Evolutionary conservation across 2,888 invertebrate species (phyloP).

Genomic region (Helobdella robusta): DNA sequence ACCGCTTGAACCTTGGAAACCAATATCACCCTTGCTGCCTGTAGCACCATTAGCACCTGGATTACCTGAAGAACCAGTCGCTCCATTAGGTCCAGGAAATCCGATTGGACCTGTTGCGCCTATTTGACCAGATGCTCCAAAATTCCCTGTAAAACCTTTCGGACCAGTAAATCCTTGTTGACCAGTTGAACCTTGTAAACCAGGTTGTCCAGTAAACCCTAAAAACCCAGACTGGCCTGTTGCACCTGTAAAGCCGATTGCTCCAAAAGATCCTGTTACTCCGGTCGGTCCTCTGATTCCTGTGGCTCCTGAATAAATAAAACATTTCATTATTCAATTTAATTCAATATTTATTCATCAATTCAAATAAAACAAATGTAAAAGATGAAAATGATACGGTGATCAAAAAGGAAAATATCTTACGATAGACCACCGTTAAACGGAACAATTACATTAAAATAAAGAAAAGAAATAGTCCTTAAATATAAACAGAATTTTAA

Average conservation of each 20-base stretch:
- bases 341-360: too few relatives aligned
- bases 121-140: constrained; percentile 37
- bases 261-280: constrained; percentile 33
- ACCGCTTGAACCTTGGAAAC: constrained; percentile 27
- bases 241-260: constrained; percentile 42
- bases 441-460: too few relatives aligned
- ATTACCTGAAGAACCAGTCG: constrained; percentile 23
- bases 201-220: constrained; percentile 22
- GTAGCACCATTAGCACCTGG: too few relatives aligned
- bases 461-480: too few relatives aligned
- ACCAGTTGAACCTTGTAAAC: constrained; percentile 3
- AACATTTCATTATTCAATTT: too few relatives aligned
- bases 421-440: too few relatives aligned
- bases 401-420: too few relatives aligned
- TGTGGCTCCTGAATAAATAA: not conserved
- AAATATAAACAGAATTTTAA: too few relatives aligned
- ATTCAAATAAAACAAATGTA: too few relatives aligned
- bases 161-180: constrained; percentile 27
- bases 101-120: constrained; percentile 28
- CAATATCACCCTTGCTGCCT: too few relatives aligned
- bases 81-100: not conserved
- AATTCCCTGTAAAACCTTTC: constrained; percentile 41
- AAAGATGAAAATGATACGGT: too few relatives aligned
- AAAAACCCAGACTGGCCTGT: constrained; percentile 38
- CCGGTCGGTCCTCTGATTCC: constrained; percentile 18